Evolutionary conservation across 2,797 vertebrate genomes (phyloP), one percentile per base, ranked within the genome.

Genomic region (Botia almorhae): DNA sequence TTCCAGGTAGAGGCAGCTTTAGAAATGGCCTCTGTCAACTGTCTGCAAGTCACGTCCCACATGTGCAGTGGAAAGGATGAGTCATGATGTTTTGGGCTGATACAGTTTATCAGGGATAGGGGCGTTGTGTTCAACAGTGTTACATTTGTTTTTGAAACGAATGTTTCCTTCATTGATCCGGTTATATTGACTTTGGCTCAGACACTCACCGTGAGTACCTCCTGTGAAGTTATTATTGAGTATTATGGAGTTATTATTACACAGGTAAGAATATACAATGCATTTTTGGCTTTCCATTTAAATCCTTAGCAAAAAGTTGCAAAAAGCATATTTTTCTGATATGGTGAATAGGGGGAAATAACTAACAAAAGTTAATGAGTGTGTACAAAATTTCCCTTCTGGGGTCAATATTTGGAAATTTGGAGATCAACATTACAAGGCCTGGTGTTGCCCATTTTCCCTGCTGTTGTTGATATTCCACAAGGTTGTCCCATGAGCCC

Each of bases 151-250:
- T 81, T 78, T 73, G 46, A n/a, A 83, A 17, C 17, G 53, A 56
- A 29, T 85, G 83, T 70, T 65, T 71, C 64, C 33, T 74, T 77
- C 53, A 74, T 82, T 68, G 70, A 73, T 87, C 74, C 61, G 56
- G 13, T 1, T 55, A 2, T 36, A 87, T 81, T 82, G 89, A 90
- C 89, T 70, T 81, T 73, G 74, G 81, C 69, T 74, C 72, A 77
- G 55, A 76, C 50, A 75, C 58, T 69, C 5, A 17, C 39, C 64
- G 69, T 23, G 16, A 43, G 56, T n/a, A 11, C 21, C 51, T 69
- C 36, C 48, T 58, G 23, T 3, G 17, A 69, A 69, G 7, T 29
- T 10, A 60, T 17, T 60, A 16, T 7, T 33, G 21, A 63, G 60
- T 17, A 2, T n/a, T n/a, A 13, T 7, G 23, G 33, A 61, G 19